These are phyloP conservation scores for Eremophila alpestris DNA, from an alignment of 2,797 vertebrate genomes.

Conservation along the genomic window DNA sequence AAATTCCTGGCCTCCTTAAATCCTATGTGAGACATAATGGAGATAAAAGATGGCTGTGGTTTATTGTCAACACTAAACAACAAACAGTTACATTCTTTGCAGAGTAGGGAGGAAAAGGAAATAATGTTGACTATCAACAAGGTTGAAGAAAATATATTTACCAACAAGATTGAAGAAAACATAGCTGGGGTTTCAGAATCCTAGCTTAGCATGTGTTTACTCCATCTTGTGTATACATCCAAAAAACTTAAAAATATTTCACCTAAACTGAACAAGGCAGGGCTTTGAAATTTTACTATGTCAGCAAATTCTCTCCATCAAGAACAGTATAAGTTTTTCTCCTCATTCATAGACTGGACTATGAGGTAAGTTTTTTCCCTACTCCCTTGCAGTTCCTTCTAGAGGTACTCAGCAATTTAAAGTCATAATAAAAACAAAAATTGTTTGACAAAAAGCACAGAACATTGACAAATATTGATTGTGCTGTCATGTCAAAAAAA, in stretches of 20 bases:
- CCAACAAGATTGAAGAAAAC: background rate
- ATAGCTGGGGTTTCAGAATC: background rate
- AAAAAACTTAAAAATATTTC: background rate
- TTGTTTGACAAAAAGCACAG: background rate
- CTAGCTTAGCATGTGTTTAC: background rate
- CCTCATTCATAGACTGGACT: background rate
- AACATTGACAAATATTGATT: background rate
- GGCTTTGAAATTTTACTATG: background rate
- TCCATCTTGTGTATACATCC: background rate
- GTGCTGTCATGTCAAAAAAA: background rate
- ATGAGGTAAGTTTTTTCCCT: background rate
- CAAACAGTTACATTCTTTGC: background rate
- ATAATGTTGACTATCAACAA: background rate
- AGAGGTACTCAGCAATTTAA: background rate
- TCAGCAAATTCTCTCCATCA: background rate
- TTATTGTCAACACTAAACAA: background rate
- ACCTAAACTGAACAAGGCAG: background rate
- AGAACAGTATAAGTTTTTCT: background rate
- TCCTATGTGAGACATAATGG: background rate
- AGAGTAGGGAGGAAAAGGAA: background rate
- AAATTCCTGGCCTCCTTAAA: background rate
- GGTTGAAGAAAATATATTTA: background rate
- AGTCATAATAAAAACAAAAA: background rate
- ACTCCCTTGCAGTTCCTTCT: background rate
- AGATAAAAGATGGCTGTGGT: background rate